Evolutionary conservation across 2,113 vertebrate species (phyloP), one percentile per base, ranked within the genome.

Genomic region (Haemorhous mexicanus): DNA sequence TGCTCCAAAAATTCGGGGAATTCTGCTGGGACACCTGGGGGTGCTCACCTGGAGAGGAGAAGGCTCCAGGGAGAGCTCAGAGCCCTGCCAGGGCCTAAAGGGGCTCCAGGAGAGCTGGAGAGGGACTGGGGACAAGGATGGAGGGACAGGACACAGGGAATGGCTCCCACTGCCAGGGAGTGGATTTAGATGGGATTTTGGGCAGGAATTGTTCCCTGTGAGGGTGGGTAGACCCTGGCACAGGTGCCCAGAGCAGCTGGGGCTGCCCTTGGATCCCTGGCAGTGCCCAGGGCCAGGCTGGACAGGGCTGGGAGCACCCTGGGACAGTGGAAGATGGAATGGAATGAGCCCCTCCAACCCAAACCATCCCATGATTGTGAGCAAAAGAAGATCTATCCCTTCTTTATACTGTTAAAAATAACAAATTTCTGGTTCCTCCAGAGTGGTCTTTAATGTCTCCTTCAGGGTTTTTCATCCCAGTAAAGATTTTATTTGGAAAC

Each of bases 181-280:
- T 7, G 50, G 21, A 1, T 16, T 30, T 33, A 2, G 37, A 2
- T 64, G 67, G 43, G 67, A 64, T 32, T 19, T 37, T 10, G 50
- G 43, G 32, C 0, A 22, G 14, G 5, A 58, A 49, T 56, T 12
- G 0, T 1, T 28, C 2, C 1, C 23, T 33, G 8, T 9, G 33
- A 53, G 22, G 33, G 18, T 18, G 32, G 1, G 0, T 0, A 58
- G 21, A 13, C 17, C 35, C n/a, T 72, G n/a, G 66, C 13, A 62
- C 8, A 39, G 55, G 2, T 62, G 4, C 16, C 41, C 66, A 63
- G 47, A 70, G 47, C 0, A 47, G 56, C 75, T 72, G 49, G 10
- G 75, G 49, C 26, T 73, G 50, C 21, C 22, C 50, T 59, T 66
- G 82, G 30, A 73, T 80, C 84, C 39, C 74, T 70, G 74, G 47